Conservation (phyloP, 2,888 invertebrate genomes). For the Drosophila neonasuta region DNA sequence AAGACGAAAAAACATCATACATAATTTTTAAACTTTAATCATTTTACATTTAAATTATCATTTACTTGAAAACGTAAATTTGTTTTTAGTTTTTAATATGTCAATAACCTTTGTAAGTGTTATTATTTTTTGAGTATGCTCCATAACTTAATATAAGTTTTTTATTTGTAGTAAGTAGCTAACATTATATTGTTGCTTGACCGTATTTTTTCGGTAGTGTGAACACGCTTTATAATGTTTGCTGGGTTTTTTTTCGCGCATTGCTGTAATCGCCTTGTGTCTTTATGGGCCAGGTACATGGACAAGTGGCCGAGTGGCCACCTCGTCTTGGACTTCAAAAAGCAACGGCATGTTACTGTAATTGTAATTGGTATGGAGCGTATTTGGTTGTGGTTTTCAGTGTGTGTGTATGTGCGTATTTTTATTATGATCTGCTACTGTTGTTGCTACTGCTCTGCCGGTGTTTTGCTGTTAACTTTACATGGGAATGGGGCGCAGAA, state of each 20-base stretch:
- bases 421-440: neutral
- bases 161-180: too few relatives aligned
- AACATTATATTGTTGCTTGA: neutral
- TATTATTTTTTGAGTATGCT: neutral
- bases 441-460: constrained; percentile 18
- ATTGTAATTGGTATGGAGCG: constrained; percentile 27
- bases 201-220: constrained; percentile 12
- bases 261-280: constrained; percentile 46
- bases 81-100: neutral
- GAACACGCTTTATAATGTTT: constrained; percentile 10
- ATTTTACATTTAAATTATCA: too few relatives aligned
- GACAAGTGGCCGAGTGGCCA: constrained; percentile 25
- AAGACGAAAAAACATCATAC: too few relatives aligned
- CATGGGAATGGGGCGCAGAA: constrained; percentile 54
- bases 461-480: constrained; percentile 33
- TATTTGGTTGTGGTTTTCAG: constrained; percentile 8
- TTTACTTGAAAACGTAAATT: neutral
- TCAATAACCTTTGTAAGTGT: neutral
- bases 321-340: constrained; percentile 41
- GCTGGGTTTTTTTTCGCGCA: constrained; percentile 25
- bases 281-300: constrained; percentile 44
- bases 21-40: too few relatives aligned
- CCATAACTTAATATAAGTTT: neutral
- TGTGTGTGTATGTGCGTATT: neutral
- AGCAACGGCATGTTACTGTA: constrained; percentile 38